Conservation (phyloP, 2,797 vertebrate genomes). For the Setipinna tenuifilis region DNA sequence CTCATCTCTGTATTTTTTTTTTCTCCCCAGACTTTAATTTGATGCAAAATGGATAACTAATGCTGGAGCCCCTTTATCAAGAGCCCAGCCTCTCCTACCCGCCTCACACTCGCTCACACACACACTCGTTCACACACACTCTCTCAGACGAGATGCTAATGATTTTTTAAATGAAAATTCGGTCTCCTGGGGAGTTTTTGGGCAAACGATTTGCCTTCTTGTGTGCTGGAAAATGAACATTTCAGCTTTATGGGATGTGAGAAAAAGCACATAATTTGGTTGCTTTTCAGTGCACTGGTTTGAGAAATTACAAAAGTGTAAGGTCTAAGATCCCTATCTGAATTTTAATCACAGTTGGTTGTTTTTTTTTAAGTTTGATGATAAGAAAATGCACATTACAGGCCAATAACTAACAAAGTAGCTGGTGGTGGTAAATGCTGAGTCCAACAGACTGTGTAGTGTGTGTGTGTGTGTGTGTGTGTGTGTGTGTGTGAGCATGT, state of each 20-base stretch:
- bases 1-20: neutral
- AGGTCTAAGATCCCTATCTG: conserved; percentile 43
- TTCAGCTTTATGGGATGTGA: conserved; percentile 47
- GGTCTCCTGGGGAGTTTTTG: conserved; percentile 43
- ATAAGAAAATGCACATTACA: conserved; percentile 46
- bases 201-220: conserved; percentile 46
- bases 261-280: conserved; percentile 50
- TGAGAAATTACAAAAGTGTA: conserved; percentile 53
- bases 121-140: too few species aligned
- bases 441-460: neutral
- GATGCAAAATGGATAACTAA: conserved; percentile 17
- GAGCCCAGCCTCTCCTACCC: neutral
- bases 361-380: conserved; percentile 45
- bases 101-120: neutral
- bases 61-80: neutral
- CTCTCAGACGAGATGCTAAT: neutral
- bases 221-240: conserved; percentile 49
- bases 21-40: neutral
- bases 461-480: neutral
- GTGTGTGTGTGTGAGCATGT: neutral
- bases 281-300: conserved; percentile 56
- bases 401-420: conserved; percentile 33
- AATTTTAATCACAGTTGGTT: conserved; percentile 53
- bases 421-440: conserved; percentile 1
- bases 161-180: conserved; percentile 40